A percentile compares a stretch with the other conserved stretches of the same genome.
Evolutionary conservation across 23 tunicate genomes (phyloP).

Genomic region (Styela clava): DNA sequence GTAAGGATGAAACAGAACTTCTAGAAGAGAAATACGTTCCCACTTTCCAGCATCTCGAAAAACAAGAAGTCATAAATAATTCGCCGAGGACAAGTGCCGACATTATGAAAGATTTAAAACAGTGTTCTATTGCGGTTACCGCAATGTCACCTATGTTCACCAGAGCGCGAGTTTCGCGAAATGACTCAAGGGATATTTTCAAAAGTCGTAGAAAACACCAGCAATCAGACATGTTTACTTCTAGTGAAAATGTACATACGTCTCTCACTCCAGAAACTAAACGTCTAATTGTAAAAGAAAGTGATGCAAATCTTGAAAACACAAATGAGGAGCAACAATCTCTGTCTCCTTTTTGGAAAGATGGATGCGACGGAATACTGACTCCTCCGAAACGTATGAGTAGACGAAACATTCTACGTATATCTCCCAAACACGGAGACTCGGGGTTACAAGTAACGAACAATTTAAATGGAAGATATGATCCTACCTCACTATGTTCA

Average conservation of each 20-base stretch:
- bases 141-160: neutral
- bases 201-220: neutral
- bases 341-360: neutral
- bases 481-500: neutral
- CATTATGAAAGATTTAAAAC: neutral
- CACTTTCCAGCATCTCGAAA: no score
- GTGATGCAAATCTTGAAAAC: neutral
- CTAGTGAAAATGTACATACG: neutral
- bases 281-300: neutral
- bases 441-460: neutral
- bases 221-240: neutral
- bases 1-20: no score
- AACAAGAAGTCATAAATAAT: no score
- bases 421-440: neutral
- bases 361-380: neutral
- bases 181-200: neutral
- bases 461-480: neutral
- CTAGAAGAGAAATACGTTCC: no score
- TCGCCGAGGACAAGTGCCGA: no score
- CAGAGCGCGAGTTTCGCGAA: neutral
- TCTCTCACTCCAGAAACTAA: neutral
- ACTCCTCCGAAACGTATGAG: neutral
- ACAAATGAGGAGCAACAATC: neutral
- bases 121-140: neutral
- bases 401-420: neutral